phyloP scores from a whole-genome alignment of 2,888 invertebrate species.

The Oscheius sp. region DNA sequence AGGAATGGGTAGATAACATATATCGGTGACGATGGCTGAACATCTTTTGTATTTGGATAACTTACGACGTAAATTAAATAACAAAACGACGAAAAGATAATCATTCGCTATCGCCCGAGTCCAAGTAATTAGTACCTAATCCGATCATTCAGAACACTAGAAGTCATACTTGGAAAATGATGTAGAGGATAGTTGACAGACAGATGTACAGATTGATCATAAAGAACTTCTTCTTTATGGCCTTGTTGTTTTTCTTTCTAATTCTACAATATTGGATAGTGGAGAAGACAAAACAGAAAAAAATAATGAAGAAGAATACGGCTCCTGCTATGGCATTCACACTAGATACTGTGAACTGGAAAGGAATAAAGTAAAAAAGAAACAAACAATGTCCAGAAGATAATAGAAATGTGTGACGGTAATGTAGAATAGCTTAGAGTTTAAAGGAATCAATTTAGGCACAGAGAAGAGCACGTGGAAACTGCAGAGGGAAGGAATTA shows the following conservation, averaged over 20 bases:
- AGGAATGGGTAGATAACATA: slow-evolving; percentile 18
- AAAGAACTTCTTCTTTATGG: not conserved
- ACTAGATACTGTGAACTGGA: not conserved
- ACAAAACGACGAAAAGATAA: no score
- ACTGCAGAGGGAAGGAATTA: slow-evolving; percentile 1
- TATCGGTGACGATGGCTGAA: not conserved
- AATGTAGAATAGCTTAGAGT: not conserved
- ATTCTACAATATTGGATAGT: not conserved
- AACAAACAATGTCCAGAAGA: not conserved
- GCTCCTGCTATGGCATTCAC: not conserved
- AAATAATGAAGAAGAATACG: not conserved
- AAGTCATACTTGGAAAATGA: slow-evolving; percentile 14
- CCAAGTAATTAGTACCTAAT: no score
- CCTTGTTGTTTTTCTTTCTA: not conserved
- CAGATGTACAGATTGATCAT: not conserved
- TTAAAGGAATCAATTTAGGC: not conserved
- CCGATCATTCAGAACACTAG: no score
- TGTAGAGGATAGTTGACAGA: slow-evolving; percentile 11
- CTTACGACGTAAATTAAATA: no score
- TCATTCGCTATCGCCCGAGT: no score
- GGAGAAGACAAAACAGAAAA: not conserved
- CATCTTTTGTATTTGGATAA: no score
- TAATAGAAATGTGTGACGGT: not conserved
- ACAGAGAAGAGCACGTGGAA: not conserved
- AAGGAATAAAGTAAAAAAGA: not conserved